A percentile compares a stretch with the other conserved stretches of the same genome.
Evolutionary conservation across 2,113 vertebrate species (phyloP).

Genomic region (Cryptomyrus ogoouensis): DNA sequence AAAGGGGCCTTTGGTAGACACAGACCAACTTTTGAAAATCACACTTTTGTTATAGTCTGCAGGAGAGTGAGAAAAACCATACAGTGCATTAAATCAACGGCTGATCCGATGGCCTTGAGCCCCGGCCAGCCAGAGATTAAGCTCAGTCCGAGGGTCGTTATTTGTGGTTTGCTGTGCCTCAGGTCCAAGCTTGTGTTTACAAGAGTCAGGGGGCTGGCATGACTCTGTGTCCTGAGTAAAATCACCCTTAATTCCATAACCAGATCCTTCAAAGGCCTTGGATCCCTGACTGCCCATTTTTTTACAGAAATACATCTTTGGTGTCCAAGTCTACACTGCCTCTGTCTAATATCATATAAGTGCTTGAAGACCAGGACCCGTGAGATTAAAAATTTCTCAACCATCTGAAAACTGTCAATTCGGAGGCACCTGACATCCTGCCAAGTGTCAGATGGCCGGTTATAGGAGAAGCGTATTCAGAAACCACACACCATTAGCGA

Average conservation of each 20-base stretch:
- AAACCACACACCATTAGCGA: slow-evolving; percentile 15
- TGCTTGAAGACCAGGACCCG: neutral
- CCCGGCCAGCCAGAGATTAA: neutral
- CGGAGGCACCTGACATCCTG: neutral
- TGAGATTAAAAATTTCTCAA: neutral
- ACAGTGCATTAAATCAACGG: neutral
- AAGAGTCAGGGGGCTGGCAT: neutral
- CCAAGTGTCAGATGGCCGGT: neutral
- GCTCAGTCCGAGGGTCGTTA: neutral
- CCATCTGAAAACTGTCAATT: neutral
- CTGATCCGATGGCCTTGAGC: neutral
- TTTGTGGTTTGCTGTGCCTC: neutral
- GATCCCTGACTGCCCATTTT: neutral
- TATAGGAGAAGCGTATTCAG: slow-evolving; percentile 9
- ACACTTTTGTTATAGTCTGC: neutral
- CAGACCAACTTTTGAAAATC: neutral
- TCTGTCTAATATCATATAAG: neutral
- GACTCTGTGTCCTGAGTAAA: neutral
- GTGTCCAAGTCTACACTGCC: neutral
- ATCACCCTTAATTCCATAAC: neutral
- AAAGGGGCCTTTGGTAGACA: neutral
- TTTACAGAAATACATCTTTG: neutral
- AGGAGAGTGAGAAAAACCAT: neutral
- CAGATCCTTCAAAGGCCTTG: neutral
- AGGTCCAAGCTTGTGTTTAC: neutral